phyloP scores from a whole-genome alignment of 2,888 invertebrate species.

The Yponomeuta plumbellus region DNA sequence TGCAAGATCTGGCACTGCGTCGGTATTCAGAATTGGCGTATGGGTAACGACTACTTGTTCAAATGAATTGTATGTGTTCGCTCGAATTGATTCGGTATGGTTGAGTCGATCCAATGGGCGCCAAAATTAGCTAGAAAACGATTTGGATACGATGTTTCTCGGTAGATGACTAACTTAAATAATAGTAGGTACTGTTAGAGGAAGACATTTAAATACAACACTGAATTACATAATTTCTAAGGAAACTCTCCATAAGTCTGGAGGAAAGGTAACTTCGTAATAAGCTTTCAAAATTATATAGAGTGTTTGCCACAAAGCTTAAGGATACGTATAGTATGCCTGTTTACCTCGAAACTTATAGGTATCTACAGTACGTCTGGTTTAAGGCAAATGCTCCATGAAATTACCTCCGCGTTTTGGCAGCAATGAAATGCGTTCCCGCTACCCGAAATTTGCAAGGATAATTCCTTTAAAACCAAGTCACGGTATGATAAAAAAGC shows the following conservation, averaged over 20 bases:
- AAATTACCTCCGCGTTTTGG: slow-evolving; percentile 62
- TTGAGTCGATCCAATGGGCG: neutral
- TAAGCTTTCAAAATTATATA: no score
- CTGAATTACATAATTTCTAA: no score
- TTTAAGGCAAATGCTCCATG: slow-evolving; percentile 61
- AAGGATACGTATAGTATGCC: no score
- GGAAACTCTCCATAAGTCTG: no score
- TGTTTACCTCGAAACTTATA: slow-evolving; percentile 17
- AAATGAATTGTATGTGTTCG: neutral
- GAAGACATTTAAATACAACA: no score
- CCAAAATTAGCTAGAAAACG: neutral
- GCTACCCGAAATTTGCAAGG: slow-evolving; percentile 42
- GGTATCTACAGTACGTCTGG: slow-evolving; percentile 54
- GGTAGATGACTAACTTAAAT: neutral
- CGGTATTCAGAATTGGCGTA: neutral
- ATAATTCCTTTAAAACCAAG: slow-evolving; percentile 36
- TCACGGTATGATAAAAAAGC: neutral
- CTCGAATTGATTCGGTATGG: neutral
- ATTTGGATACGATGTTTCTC: neutral
- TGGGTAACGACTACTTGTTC: neutral
- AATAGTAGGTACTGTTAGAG: no score
- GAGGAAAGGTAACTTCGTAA: no score
- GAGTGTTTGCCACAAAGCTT: no score
- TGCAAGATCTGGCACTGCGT: no score
- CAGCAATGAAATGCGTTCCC: slow-evolving; percentile 48